phyloP scores from a whole-genome alignment of 2,113 vertebrate genomes.

The Tyto alba region DNA sequence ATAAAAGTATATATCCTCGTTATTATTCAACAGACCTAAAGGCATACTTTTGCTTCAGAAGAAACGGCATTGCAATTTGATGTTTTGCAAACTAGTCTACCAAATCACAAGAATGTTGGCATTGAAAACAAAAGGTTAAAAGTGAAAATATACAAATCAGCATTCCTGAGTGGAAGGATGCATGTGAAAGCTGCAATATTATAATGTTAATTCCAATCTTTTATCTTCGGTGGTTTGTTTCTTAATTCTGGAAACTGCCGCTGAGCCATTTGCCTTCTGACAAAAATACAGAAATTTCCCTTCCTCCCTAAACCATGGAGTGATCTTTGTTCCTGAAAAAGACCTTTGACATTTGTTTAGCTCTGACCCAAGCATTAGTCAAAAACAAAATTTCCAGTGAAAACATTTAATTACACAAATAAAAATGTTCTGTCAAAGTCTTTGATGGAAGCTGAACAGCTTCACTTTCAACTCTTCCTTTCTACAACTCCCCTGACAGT shows the following conservation, averaged over 20 bases:
- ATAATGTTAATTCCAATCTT: background rate
- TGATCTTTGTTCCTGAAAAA: background rate
- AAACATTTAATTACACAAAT: background rate
- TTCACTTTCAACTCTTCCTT: slow-evolving; percentile 11
- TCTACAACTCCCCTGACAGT: background rate
- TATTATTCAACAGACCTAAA: background rate
- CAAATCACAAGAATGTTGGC: background rate
- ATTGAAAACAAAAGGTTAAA: background rate
- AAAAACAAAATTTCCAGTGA: background rate
- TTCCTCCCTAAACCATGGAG: background rate
- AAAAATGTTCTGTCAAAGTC: background rate
- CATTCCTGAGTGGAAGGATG: background rate
- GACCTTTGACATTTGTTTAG: background rate
- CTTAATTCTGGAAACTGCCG: background rate
- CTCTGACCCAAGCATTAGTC: background rate
- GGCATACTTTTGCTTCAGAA: background rate
- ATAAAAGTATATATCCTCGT: background rate
- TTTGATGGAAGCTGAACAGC: background rate
- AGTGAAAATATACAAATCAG: background rate
- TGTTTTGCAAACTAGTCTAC: background rate
- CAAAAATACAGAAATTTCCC: background rate
- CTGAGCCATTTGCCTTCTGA: background rate
- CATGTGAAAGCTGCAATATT: background rate
- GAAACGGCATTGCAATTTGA: background rate
- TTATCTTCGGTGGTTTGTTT: background rate